These are phyloP conservation scores for Chrysina gloriosa DNA, from an alignment of 2,888 invertebrate genomes.

Conservation along the genomic window DNA sequence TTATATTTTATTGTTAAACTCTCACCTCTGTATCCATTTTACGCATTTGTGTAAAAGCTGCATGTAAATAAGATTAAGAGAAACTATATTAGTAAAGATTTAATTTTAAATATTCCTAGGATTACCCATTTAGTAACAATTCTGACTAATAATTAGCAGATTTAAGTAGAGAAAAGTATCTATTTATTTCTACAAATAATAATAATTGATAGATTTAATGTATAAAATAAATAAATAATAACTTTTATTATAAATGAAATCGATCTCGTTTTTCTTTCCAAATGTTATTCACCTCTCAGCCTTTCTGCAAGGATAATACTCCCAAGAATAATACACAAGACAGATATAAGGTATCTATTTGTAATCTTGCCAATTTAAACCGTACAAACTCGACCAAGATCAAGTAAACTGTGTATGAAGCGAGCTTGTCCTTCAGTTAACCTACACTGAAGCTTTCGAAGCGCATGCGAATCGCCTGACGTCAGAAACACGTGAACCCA, in stretches of 20 bases:
- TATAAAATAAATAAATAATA: too few relatives aligned
- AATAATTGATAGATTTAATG: too few relatives aligned
- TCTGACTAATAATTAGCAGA: too few relatives aligned
- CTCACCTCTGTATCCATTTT: slow-evolving; percentile 30
- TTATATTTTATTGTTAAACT: too few relatives aligned
- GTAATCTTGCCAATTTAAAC: neutral
- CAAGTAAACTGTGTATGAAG: neutral
- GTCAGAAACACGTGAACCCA: slow-evolving; percentile 26
- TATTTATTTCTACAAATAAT: too few relatives aligned
- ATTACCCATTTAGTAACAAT: too few relatives aligned
- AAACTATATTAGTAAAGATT: too few relatives aligned
- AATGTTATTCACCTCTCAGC: slow-evolving; percentile 18
- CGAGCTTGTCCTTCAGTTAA: slow-evolving; percentile 27
- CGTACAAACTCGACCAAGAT: neutral
- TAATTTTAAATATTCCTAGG: too few relatives aligned
- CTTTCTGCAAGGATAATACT: neutral
- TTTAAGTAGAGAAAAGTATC: too few relatives aligned
- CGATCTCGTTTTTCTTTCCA: neutral
- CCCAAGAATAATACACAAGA: neutral
- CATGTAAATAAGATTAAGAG: slow-evolving; percentile 23
- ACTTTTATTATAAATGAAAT: too few relatives aligned
- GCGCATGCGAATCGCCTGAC: slow-evolving; percentile 26
- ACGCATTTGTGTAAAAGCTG: slow-evolving; percentile 17
- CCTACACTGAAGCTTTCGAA: neutral
- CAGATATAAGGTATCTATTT: slow-evolving; percentile 26